These are phyloP conservation scores for Rynchops niger DNA, from an alignment of 2,113 vertebrate genomes.

Conservation along the genomic window DNA sequence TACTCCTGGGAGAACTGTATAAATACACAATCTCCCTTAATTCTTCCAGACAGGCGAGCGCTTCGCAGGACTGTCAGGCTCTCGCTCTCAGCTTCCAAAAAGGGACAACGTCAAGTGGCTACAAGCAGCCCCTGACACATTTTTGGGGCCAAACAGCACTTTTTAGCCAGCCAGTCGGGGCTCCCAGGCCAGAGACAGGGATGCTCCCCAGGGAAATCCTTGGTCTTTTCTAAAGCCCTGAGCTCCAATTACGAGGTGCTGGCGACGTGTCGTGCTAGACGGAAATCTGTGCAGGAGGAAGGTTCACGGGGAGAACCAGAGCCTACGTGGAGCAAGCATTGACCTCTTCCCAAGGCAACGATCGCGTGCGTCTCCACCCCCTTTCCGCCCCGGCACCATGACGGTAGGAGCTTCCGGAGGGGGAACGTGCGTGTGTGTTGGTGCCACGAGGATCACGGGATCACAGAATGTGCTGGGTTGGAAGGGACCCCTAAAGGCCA, in stretches of 20 bases:
- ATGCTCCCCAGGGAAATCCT: not conserved
- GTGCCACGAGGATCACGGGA: too few relatives aligned
- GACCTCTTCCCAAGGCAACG: not conserved
- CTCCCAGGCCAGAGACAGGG: not conserved
- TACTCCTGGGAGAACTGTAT: not conserved
- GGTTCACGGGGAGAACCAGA: not conserved
- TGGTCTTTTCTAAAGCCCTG: not conserved
- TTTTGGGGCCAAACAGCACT: not conserved
- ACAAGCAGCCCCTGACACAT: not conserved
- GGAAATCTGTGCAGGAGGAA: not conserved
- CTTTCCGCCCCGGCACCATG: not conserved
- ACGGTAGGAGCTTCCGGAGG: not conserved
- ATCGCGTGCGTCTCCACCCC: not conserved
- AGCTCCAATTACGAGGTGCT: not conserved
- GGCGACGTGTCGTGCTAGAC: not conserved
- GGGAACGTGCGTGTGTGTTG: not conserved
- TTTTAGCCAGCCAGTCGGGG: not conserved
- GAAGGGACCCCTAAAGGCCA: too few relatives aligned
- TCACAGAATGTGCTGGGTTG: too few relatives aligned
- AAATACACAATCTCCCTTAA: not conserved
- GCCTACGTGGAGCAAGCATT: not conserved
- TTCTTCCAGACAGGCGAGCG: not conserved
- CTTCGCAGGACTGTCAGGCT: not conserved
- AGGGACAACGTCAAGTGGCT: not conserved
- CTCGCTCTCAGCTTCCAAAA: not conserved